phyloP scores from a whole-genome alignment of 2,888 invertebrate genomes.

The Pteria penguin region DNA sequence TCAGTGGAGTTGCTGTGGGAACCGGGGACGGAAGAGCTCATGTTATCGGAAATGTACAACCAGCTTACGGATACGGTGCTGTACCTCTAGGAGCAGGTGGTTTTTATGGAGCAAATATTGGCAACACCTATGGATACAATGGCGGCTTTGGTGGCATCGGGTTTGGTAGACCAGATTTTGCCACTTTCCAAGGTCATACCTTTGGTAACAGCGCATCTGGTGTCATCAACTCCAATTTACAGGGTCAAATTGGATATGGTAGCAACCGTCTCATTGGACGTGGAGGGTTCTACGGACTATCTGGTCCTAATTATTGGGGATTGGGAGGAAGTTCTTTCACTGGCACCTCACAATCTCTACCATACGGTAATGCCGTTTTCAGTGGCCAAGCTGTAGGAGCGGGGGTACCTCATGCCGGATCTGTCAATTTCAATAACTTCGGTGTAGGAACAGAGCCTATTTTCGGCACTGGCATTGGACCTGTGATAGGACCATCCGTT shows the following conservation, averaged over 20 bases:
- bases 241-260: background rate
- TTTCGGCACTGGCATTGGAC: background rate
- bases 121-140: background rate
- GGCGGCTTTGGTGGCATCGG: background rate
- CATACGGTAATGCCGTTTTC: background rate
- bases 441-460: background rate
- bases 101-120: background rate
- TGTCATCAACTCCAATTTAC: background rate
- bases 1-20: background rate
- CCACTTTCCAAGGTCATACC: background rate
- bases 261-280: background rate
- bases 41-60: background rate
- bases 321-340: background rate
- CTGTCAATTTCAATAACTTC: background rate
- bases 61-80: background rate
- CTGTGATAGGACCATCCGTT: too few relatives aligned
- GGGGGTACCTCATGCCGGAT: background rate
- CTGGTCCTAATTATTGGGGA: too few relatives aligned
- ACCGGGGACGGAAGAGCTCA: background rate
- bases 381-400: background rate
- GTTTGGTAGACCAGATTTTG: background rate
- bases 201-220: background rate
- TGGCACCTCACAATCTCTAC: background rate
- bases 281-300: background rate
- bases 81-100: too few relatives aligned